phyloP scores from a whole-genome alignment of 2,113 vertebrate genomes.

The Ascaphus truei region DNA sequence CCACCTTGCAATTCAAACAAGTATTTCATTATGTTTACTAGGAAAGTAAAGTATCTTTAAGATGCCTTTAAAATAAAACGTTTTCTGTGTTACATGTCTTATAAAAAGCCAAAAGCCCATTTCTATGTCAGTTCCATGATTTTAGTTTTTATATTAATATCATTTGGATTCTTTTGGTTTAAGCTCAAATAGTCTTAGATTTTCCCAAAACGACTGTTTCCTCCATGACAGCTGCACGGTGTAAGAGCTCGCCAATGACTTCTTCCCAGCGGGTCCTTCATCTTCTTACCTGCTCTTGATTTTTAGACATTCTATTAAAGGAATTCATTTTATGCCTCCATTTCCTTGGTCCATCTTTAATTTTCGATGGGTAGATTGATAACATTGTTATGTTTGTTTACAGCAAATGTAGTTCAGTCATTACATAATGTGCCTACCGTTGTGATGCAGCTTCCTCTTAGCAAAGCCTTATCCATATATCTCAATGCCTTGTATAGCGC shows the following conservation, averaged over 20 bases:
- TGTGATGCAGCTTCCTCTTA: too few relatives aligned
- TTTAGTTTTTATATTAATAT: too few relatives aligned
- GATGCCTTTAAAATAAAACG: too few relatives aligned
- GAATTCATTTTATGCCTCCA: slow-evolving; percentile 18
- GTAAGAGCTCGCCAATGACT: background rate
- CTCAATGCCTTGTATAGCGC: too few relatives aligned
- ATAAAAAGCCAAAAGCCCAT: too few relatives aligned
- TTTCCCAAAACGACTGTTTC: background rate
- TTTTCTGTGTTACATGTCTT: too few relatives aligned
- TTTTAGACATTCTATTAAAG: slow-evolving; percentile 13
- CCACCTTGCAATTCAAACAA: background rate
- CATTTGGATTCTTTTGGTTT: background rate
- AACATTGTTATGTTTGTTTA: background rate
- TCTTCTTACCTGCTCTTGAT: slow-evolving; percentile 15
- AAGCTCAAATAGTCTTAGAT: background rate
- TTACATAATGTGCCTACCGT: background rate
- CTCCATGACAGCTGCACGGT: background rate
- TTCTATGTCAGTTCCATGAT: too few relatives aligned
- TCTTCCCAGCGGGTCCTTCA: slow-evolving; percentile 1
- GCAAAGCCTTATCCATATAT: too few relatives aligned
- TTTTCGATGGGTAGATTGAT: slow-evolving; percentile 5
- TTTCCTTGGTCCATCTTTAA: slow-evolving; percentile 16
- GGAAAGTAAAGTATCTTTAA: too few relatives aligned
- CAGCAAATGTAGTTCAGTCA: background rate
- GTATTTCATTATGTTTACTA: background rate